Evolutionary conservation across 2,797 vertebrate species (phyloP).

Genomic region (Numenius phaeopus): DNA sequence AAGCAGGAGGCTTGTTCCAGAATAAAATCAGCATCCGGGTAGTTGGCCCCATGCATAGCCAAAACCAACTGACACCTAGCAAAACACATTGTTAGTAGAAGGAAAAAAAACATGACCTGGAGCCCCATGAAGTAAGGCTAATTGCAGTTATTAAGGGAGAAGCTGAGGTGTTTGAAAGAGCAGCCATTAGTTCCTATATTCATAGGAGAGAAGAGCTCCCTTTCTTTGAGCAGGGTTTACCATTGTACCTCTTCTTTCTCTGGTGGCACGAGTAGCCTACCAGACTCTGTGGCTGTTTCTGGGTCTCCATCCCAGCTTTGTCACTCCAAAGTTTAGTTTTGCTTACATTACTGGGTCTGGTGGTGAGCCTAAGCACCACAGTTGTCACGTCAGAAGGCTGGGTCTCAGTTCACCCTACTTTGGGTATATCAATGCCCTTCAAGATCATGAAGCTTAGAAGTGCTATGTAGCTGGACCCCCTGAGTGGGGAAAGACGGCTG

Average conservation of each 20-base stretch:
- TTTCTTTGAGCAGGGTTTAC: background rate
- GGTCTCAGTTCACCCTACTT: background rate
- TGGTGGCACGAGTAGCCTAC: background rate
- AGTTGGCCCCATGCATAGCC: fast-evolving
- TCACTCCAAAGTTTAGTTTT: background rate
- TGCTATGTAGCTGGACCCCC: fast-evolving
- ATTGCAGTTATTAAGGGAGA: background rate
- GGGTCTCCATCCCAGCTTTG: background rate
- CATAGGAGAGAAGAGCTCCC: background rate
- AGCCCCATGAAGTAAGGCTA: background rate
- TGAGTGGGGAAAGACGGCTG: background rate
- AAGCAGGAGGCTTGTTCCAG: background rate
- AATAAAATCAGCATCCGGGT: background rate
- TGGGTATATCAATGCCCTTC: background rate
- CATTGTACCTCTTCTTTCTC: background rate
- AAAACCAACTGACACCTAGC: background rate
- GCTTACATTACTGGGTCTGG: background rate
- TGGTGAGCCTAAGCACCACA: background rate
- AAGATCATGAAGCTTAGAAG: background rate
- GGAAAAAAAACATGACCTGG: fast-evolving
- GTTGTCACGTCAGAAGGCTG: background rate
- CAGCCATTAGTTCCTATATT: background rate
- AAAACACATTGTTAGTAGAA: background rate
- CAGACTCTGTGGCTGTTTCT: background rate
- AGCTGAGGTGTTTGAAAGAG: background rate